Evolutionary conservation across 2,113 vertebrate species (phyloP).

Genomic region (Nerophis ophidion): DNA sequence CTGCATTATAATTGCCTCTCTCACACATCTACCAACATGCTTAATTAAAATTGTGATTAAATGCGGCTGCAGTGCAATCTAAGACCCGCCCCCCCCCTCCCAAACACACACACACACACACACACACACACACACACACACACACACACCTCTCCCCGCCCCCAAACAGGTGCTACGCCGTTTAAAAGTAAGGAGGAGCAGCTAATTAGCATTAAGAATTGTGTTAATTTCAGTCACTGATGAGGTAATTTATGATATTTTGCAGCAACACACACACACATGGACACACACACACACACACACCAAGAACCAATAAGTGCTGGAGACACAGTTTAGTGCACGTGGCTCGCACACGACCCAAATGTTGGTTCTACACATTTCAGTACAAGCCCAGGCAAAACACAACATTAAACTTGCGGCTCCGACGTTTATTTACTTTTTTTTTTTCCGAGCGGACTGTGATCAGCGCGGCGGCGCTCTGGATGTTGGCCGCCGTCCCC

Average conservation of each 20-base stretch:
- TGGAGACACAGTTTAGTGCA: slow-evolving; percentile 7
- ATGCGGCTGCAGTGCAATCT: slow-evolving; percentile 96
- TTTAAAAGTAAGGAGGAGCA: slow-evolving; percentile 99
- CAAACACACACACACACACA: no score
- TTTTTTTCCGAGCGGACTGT: slow-evolving; percentile 22
- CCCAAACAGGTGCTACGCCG: slow-evolving; percentile 99
- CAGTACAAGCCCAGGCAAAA: slow-evolving; percentile 21
- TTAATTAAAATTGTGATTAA: slow-evolving; percentile 99
- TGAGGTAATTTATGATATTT: slow-evolving; percentile 99
- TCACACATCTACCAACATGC: slow-evolving; percentile 98
- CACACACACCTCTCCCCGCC: slow-evolving; percentile 69
- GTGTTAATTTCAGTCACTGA: slow-evolving; percentile 99
- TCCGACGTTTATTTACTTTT: slow-evolving; percentile 10
- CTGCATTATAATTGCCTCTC: slow-evolving; percentile 99
- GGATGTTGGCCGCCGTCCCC: slow-evolving; percentile 32
- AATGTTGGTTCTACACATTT: slow-evolving; percentile 18
- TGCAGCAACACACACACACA: no score
- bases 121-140: slow-evolving; percentile 45
- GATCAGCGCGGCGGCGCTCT: slow-evolving; percentile 16
- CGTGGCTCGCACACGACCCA: neutral
- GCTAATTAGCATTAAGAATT: slow-evolving; percentile 99
- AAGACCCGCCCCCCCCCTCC: no score
- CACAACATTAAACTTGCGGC: slow-evolving; percentile 16
- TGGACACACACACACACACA: no score
- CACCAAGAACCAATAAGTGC: neutral